These are phyloP conservation scores for Macrophya annulata DNA, from an alignment of 2,888 invertebrate species.

Conservation along the genomic window DNA sequence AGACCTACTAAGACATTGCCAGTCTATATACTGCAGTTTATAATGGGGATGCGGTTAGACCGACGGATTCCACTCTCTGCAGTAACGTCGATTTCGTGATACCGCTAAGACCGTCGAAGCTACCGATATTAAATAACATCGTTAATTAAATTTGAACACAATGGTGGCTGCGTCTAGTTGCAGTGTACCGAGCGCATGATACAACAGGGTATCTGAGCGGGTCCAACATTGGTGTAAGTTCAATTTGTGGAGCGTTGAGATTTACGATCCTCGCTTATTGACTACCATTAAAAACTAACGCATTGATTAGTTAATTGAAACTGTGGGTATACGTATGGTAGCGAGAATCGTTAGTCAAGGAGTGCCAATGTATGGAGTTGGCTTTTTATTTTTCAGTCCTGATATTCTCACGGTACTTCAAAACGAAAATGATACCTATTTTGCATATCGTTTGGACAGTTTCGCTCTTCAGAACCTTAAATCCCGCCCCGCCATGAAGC, in stretches of 20 bases:
- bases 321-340: not conserved
- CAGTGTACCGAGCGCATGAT: not conserved
- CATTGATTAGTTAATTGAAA: slow-evolving; percentile 21
- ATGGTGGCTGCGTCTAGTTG: not conserved
- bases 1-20: slow-evolving; percentile 6
- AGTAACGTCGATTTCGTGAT: slow-evolving; percentile 30
- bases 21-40: slow-evolving; percentile 9
- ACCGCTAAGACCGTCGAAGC: slow-evolving; percentile 19
- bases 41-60: slow-evolving; percentile 18
- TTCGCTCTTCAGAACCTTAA: slow-evolving; percentile 5
- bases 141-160: slow-evolving; percentile 45
- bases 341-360: slow-evolving; percentile 14
- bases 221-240: slow-evolving; percentile 23
- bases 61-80: not conserved
- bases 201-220: not conserved
- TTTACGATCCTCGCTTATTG: slow-evolving; percentile 26
- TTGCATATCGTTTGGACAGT: slow-evolving; percentile 42
- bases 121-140: slow-evolving; percentile 39
- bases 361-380: not conserved
- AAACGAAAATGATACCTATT: slow-evolving; percentile 4
- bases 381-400: slow-evolving; percentile 31
- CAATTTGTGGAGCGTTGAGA: slow-evolving; percentile 35
- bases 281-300: slow-evolving; percentile 20
- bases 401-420: slow-evolving; percentile 20
- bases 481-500: not conserved